Conservation (phyloP, 2,113 vertebrate species). For the Percopsis transmontana region DNA sequence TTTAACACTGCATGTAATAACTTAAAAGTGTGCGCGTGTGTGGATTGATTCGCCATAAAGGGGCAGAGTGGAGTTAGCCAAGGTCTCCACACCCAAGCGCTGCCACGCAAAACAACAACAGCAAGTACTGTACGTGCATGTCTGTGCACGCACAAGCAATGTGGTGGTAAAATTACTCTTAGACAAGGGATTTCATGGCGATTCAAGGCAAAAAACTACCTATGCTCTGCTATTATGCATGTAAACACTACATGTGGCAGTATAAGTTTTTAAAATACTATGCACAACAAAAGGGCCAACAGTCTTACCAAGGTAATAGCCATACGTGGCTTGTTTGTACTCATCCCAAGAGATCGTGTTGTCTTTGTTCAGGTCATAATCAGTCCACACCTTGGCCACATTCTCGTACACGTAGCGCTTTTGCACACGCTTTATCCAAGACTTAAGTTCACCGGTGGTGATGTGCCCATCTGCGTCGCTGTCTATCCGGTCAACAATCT, state of each 20-base stretch:
- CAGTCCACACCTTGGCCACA: conserved; percentile 94
- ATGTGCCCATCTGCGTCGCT: conserved; percentile 84
- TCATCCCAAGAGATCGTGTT: conserved; percentile 96
- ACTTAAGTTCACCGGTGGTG: conserved; percentile 88
- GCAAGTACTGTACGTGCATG: no score
- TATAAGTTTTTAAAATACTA: no score
- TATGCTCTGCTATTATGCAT: no score
- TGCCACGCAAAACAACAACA: no score
- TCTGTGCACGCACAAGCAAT: no score
- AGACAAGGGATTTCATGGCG: no score
- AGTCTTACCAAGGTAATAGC: conserved; percentile 91
- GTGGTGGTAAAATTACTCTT: no score
- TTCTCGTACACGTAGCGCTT: conserved; percentile 97
- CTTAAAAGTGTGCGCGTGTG: not conserved
- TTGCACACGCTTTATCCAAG: conserved; percentile 96
- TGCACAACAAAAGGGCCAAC: not conserved
- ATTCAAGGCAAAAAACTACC: no score
- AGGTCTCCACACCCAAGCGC: no score
- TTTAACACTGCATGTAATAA: not conserved
- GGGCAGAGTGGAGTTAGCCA: no score
- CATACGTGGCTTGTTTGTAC: conserved; percentile 95
- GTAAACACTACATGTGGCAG: no score
- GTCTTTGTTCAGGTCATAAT: conserved; percentile 96
- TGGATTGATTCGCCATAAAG: no score
- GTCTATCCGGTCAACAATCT: conserved; percentile 94